Evolutionary conservation across 2,888 invertebrate species (phyloP).

Genomic region (Eugnorisma glareosa): DNA sequence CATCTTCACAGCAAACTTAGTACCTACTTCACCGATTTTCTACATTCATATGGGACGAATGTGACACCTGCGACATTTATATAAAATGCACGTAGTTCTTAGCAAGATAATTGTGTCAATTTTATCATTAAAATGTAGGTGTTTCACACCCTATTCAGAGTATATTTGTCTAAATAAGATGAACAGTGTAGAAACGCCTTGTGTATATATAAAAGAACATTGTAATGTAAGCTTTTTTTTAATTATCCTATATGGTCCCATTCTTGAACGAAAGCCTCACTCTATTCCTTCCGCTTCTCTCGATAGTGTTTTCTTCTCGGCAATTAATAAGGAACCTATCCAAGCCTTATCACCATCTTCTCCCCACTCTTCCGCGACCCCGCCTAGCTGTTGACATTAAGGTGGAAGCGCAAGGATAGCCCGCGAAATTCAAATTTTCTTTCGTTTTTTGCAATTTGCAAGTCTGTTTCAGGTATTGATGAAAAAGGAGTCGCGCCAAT

Average conservation of each 20-base stretch:
- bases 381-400: not conserved
- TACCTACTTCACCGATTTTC: conserved; percentile 32
- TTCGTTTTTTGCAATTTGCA: too few relatives aligned
- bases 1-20: conserved; percentile 44
- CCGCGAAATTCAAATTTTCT: too few relatives aligned
- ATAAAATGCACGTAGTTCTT: conserved; percentile 49
- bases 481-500: too few relatives aligned
- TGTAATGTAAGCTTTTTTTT: not conserved
- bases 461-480: too few relatives aligned
- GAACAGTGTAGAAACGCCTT: not conserved
- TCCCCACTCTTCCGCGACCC: not conserved
- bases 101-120: conserved; percentile 54
- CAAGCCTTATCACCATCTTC: not conserved
- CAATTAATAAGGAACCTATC: not conserved
- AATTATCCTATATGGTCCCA: too few relatives aligned
- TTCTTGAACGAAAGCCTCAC: not conserved
- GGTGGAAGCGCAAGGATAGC: too few relatives aligned
- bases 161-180: conserved; percentile 10
- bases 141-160: conserved; percentile 35
- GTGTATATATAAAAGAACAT: conserved; percentile 3
- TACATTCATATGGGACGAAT: conserved; percentile 45
- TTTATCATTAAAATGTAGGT: conserved; percentile 49
- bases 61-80: conserved; percentile 55
- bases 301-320: not conserved
- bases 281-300: not conserved